Conservation (phyloP, 2,797 vertebrate species). For the Apogon hyalosoma region DNA sequence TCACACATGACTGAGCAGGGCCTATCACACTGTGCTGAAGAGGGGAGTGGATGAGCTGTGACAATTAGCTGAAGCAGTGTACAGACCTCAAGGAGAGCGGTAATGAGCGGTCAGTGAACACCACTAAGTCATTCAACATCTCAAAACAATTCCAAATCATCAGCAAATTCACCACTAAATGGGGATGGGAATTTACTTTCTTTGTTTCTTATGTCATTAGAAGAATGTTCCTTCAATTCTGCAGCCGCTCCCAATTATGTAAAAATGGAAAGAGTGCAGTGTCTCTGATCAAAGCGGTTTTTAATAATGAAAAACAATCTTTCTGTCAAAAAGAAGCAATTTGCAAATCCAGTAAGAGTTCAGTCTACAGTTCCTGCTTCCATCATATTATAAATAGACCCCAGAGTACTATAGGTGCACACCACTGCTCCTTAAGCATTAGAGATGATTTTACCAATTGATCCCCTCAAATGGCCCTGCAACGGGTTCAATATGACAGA, state of each 20-base stretch:
- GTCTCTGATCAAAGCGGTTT: neutral
- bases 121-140: constrained; percentile 15
- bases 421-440: constrained; percentile 5
- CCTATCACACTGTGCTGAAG: constrained; percentile 34
- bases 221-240: neutral
- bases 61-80: constrained; percentile 42
- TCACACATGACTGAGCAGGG: constrained; percentile 55
- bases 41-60: constrained; percentile 36
- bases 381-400: constrained; percentile 31
- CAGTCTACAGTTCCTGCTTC: neutral
- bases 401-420: neutral
- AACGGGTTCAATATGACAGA: constrained; percentile 50
- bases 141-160: neutral
- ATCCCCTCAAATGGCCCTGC: constrained; percentile 51
- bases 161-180: constrained; percentile 3
- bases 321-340: constrained; percentile 1
- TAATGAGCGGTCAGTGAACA: constrained; percentile 26
- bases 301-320: constrained; percentile 3
- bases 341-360: neutral
- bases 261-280: neutral
- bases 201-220: constrained; percentile 14
- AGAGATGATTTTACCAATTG: constrained; percentile 22
- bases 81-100: constrained; percentile 18
- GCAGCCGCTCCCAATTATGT: constrained; percentile 8
- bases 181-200: constrained; percentile 14